phyloP scores from a whole-genome alignment of 2,888 invertebrate species.

The Anagyrus pseudococci region DNA sequence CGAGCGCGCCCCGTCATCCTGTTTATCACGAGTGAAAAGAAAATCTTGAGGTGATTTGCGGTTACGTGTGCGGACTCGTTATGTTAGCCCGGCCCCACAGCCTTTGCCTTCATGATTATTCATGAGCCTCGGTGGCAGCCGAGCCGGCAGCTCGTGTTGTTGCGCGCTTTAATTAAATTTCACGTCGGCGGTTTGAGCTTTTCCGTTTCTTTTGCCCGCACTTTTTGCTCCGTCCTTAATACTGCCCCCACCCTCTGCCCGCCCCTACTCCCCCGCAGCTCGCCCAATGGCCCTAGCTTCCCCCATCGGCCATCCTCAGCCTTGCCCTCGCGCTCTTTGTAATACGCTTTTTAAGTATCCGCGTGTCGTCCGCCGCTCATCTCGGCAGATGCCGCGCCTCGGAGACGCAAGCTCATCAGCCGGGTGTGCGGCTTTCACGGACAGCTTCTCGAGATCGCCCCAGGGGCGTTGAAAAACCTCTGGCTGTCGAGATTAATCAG shows the following conservation, averaged over 20 bases:
- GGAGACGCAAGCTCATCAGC: no score
- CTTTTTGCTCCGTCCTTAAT: background rate
- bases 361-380: no score
- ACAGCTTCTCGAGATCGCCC: no score
- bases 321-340: background rate
- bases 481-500: background rate
- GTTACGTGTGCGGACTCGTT: conserved; percentile 38
- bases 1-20: conserved; percentile 25
- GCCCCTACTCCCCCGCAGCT: no score
- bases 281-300: no score
- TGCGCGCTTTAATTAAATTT: conserved; percentile 38
- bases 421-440: no score
- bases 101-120: conserved; percentile 34
- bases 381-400: no score
- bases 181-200: conserved; percentile 18
- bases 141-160: background rate
- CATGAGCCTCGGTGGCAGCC: conserved; percentile 23
- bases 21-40: conserved; percentile 38
- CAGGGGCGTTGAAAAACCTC: no score
- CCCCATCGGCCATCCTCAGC: background rate
- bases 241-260: no score
- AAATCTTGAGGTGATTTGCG: conserved; percentile 39
- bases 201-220: conserved; percentile 4
- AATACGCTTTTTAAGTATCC: no score
- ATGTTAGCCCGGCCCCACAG: conserved; percentile 8